These are phyloP conservation scores for Grammomys surdaster DNA, from an alignment of 2,113 vertebrate species.

Conservation along the genomic window DNA sequence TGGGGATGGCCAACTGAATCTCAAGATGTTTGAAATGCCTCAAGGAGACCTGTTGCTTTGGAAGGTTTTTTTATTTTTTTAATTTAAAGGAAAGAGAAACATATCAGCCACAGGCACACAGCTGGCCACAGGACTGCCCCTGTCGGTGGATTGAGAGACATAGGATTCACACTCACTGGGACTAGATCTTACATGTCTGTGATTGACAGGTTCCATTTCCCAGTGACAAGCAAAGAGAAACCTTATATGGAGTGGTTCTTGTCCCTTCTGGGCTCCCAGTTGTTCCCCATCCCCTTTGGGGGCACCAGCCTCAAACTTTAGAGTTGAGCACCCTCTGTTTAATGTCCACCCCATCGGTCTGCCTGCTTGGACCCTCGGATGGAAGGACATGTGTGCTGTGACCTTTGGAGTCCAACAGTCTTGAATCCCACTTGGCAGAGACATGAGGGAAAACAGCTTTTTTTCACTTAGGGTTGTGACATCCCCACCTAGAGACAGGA, in stretches of 20 bases:
- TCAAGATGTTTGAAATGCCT: not conserved
- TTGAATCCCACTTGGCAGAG: not conserved
- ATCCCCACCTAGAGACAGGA: rapidly evolving
- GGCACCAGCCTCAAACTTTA: not conserved
- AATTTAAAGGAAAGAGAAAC: not conserved
- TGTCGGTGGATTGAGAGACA: rapidly evolving
- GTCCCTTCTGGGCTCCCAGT: too few species aligned
- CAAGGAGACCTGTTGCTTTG: not conserved
- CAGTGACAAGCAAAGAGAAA: not conserved
- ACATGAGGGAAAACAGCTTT: not conserved
- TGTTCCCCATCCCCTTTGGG: rapidly evolving
- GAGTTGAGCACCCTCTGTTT: not conserved
- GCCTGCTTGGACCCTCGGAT: rapidly evolving
- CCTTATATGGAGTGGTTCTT: rapidly evolving
- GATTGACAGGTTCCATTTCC: not conserved
- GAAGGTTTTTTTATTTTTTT: not conserved
- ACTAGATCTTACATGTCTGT: rapidly evolving
- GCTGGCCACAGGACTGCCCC: too few species aligned
- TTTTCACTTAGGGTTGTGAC: too few species aligned
- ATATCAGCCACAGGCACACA: not conserved
- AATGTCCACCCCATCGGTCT: not conserved
- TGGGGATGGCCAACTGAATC: not conserved
- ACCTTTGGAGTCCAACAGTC: not conserved
- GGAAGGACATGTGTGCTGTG: not conserved
- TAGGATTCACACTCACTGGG: rapidly evolving